Evolutionary conservation across 2,797 vertebrate genomes (phyloP).

Genomic region (Gymnodraco acuticeps): DNA sequence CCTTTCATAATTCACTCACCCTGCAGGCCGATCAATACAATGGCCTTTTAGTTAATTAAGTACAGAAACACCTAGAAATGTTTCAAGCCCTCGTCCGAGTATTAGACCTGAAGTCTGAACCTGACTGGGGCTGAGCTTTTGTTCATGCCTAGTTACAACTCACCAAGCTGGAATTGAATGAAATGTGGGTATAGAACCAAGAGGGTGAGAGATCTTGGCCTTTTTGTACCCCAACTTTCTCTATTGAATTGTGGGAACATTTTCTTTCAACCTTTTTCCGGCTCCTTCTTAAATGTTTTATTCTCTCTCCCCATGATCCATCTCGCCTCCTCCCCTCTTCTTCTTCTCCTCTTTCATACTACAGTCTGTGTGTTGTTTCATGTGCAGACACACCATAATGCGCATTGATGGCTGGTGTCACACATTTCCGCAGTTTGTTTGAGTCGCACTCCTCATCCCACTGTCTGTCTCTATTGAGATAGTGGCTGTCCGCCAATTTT

Average conservation of each 20-base stretch:
- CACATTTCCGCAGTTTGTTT: constrained; percentile 39
- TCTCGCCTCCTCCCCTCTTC: constrained; percentile 20
- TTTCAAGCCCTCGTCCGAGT: not conserved
- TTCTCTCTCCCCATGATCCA: constrained; percentile 63
- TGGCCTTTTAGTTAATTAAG: constrained; percentile 60
- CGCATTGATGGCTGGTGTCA: constrained; percentile 43
- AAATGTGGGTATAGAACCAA: constrained; percentile 12
- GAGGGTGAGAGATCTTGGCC: constrained; percentile 37
- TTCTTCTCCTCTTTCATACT: constrained; percentile 7
- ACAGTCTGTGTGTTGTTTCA: constrained; percentile 23
- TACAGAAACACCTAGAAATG: constrained; percentile 21
- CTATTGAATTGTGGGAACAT: constrained; percentile 50
- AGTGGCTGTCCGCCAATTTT: constrained; percentile 61
- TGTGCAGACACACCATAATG: constrained; percentile 17
- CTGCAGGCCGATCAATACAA: constrained; percentile 54
- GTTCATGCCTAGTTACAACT: constrained; percentile 25
- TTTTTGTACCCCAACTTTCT: constrained; percentile 36
- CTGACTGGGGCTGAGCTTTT: constrained; percentile 17
- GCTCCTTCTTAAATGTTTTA: constrained; percentile 56
- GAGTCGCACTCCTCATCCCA: constrained; percentile 42
- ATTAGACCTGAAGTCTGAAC: not conserved
- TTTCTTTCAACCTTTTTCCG: constrained; percentile 59
- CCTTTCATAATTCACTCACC: constrained; percentile 42
- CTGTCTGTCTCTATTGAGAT: constrained; percentile 63
- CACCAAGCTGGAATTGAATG: constrained; percentile 35